Base-by-base conservation (phyloP, 1,140 invertebrate genomes). In the Laupala kohalensis region DNA sequence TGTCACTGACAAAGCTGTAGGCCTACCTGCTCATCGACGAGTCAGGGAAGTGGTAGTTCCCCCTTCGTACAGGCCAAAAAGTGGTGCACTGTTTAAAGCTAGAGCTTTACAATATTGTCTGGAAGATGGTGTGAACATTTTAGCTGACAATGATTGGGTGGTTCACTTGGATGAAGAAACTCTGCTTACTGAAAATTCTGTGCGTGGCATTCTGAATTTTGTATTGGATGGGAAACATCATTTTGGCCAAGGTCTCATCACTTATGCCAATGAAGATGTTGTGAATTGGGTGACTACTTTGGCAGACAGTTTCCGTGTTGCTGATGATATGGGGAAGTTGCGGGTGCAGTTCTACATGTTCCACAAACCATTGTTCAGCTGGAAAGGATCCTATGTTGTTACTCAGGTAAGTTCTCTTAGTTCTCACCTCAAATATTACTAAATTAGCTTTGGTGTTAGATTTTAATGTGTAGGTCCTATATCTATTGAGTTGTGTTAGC, bases 81-180 rank as follows among this genome's bases (percentile, higher is more conserved):
- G 89, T 72, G 95, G 95, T 37, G 94, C 96, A 28, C 81, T 97
- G 13, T 99, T 97, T 79, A 99, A 99, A 81, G 94, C 96, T 0
- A 85, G 97, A 75, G 96, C 96, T 12, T 81, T 99, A 0, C 97
- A 99, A 78, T 98, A 98, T 80, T 97, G 95, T 78, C 83, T 98
- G 15, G 96, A 98, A 83, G 92, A 93, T 76, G 89, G 89, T 76
- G 89, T 95, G 1, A 97, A 96, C 81, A 87, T 93, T 74, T 80
- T 97, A 15, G 87, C 87, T 24, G 94, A 97, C 77, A 89, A 87
- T 74, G 96, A 98, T 80, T 99, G 95, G 95, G 93, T 99, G 76
- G 95, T 99, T 2, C 97, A 99, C 83, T 83, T 99, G 23, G 97
- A 99, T 80, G 97, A 99, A 83, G 97, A 99, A 81, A 98, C 97